Base-by-base conservation (phyloP, 2,113 vertebrate genomes). In the Thryonomys swinderianus region DNA sequence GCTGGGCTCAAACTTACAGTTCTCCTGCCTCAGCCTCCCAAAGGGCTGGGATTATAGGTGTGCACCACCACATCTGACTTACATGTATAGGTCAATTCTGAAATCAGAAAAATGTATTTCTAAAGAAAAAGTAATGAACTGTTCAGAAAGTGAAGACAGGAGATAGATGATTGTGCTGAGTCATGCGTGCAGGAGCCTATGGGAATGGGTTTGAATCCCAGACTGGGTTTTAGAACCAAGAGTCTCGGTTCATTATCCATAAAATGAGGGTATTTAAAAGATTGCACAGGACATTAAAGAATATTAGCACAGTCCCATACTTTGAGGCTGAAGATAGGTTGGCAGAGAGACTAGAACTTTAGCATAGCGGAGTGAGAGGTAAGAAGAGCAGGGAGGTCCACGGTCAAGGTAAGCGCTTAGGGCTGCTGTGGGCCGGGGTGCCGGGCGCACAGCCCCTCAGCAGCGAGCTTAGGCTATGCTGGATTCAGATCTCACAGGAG, bases 11-110 rank as follows among this genome's bases (percentile, higher is more conserved):
- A 48, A 51, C 8, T 78, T 78, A 27, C 13, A 34, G 51, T 78
- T 51, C 8, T 48, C 74, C 45, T 78, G 74, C 74, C 45, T 78
- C 45, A 34, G 30, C 30, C 74, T 51, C 74, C 25, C 74, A 34
- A 16, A 51, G 30, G 23, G 30, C 45, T 51, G 45, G 17, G 45
- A 34, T 51, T 78, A 51, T 3, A 32, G 42, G 17, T 8, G 14
- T 78, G 74, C 8, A 51, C 74, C 23, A 51, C 30, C 42, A 34
- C 30, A 8, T 40, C 74, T 78, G 45, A 45, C 11, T 79, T 90
- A 51, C 64, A 20, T 83, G 4, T 90, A 66, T 71, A 42, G 66
- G 55, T 94, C 86, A 66, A 94, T 94, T 96, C 45, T 79, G 55
- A 93, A 87, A 89, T 95, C 45, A 86, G 85, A 86, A 78, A 73